Evolutionary conservation across 37 sponge, comb jelly and placozoan genomes (phyloP).

Genomic region (Beroe ovata): DNA sequence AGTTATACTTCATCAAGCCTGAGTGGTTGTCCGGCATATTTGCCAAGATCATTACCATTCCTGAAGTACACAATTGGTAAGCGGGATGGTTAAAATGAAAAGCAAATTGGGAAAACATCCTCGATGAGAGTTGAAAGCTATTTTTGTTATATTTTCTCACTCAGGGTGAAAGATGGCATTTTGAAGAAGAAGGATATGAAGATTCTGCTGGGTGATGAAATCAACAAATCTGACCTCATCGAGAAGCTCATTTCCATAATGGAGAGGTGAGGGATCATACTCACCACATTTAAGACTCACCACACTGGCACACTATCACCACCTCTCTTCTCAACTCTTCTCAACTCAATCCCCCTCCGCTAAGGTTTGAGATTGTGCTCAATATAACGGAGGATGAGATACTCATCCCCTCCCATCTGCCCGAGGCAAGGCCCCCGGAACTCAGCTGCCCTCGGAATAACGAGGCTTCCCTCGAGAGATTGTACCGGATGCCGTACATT

Average conservation of each 20-base stretch:
- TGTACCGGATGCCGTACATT: conserved; percentile 78
- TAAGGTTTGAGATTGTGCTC: conserved; percentile 80
- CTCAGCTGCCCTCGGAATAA: background rate
- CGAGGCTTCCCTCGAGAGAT: conserved; percentile 70
- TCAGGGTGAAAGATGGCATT: conserved; percentile 48
- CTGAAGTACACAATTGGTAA: conserved; percentile 69
- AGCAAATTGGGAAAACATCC: too few species aligned
- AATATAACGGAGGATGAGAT: conserved; percentile 68
- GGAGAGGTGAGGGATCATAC: conserved; percentile 46
- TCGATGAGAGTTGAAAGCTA: too few species aligned
- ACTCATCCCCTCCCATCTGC: conserved; percentile 80
- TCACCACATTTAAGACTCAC: too few species aligned
- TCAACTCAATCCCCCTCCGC: background rate
- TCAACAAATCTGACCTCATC: conserved; percentile 13
- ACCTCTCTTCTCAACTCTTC: too few species aligned
- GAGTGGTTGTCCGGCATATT: conserved; percentile 85
- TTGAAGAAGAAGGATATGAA: conserved; percentile 21
- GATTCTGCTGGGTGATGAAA: conserved; percentile 11
- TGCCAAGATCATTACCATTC: conserved; percentile 76
- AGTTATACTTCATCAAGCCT: conserved; percentile 82
- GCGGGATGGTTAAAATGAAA: too few species aligned
- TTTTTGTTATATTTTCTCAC: background rate
- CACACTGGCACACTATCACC: too few species aligned
- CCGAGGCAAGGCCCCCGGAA: conserved; percentile 67
- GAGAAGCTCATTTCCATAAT: conserved; percentile 18